Base-by-base conservation (phyloP, 2,888 invertebrate species). In the Pseudolycoriella hygida region DNA sequence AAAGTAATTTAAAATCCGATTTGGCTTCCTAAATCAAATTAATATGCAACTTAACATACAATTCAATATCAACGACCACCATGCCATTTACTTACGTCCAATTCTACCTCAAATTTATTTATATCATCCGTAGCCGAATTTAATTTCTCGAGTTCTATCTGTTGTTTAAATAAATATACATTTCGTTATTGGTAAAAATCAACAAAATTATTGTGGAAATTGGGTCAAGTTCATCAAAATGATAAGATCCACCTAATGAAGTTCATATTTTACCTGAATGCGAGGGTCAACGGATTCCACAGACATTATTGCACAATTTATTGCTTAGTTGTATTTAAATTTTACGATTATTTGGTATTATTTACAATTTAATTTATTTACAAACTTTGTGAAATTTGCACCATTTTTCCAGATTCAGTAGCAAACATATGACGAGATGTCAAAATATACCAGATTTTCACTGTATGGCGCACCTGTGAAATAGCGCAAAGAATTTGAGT, bases 61-160 rank as follows among this genome's bases (percentile, higher is more conserved):
- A 46, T n/a, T n/a, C n/a, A n/a, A n/a, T n/a, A 11, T 43, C 44
- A 31, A n/a, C n/a, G n/a, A n/a, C n/a, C n/a, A n/a, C n/a, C n/a
- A n/a, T n/a, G n/a, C n/a, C n/a, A 10, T 20, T 50, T 52, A 63
- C 63, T 73, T 64, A 79, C 78, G 64, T 90, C 90, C 55, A 90
- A 68, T 63, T 89, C 88, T 51, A 88, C 80, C 68, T 92, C 92
- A 50, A 88, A 72, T 55, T 80, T 79, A 66, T 92, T 92, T 56
- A 92, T 92, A 64, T 88, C 87, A 70, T 92, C 88, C 45, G 92
- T 90, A 19, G 89, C 83, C 55, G 82, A 81, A 63, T 92, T 92
- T 49, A 92, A 70, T 57, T 84, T 77, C 61, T 92, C 92, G 60
- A 92, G 68, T 67, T 92, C 90, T 57, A 86, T 75, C 80, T 81